A percentile compares a stretch with the other conserved stretches of the same genome.
Evolutionary conservation across 2,797 vertebrate genomes (phyloP).

Genomic region (Oceanodroma leucorhoa): DNA sequence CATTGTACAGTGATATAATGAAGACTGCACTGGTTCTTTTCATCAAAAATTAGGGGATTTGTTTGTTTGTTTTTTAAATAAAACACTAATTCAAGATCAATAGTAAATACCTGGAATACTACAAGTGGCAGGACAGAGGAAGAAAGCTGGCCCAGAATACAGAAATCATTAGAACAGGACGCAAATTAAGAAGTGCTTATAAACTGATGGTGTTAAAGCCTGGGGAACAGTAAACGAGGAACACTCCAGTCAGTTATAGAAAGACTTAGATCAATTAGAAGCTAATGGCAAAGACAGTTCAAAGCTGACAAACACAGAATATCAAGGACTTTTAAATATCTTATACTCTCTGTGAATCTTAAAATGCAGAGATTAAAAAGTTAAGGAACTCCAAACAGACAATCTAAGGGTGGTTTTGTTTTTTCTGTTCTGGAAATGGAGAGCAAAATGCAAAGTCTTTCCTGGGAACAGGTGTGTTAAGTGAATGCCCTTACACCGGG

Average conservation of each 20-base stretch:
- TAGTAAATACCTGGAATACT: not conserved
- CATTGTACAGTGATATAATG: not conserved
- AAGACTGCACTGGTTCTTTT: accelerated
- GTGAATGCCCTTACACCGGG: not conserved
- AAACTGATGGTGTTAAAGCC: not conserved
- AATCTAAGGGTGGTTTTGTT: not conserved
- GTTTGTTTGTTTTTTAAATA: not conserved
- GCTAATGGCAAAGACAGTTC: conserved; percentile 35
- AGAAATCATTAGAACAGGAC: not conserved
- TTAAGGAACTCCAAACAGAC: not conserved
- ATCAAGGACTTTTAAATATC: conserved; percentile 22
- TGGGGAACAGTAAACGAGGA: conserved; percentile 10
- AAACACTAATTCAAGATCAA: not conserved
- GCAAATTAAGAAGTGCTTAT: conserved; percentile 22
- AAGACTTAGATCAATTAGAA: conserved; percentile 40
- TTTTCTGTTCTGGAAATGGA: not conserved
- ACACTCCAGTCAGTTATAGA: conserved; percentile 1
- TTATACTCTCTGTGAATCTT: conserved; percentile 2
- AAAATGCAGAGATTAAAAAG: conserved; percentile 22
- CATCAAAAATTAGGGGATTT: not conserved
- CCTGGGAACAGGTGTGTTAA: not conserved
- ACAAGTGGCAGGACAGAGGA: not conserved
- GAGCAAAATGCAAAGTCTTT: not conserved
- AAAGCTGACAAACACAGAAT: conserved; percentile 33
- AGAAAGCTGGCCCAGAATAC: not conserved